Evolutionary conservation across 2,113 vertebrate genomes (phyloP).

Genomic region (Rhabdomys dilectus): DNA sequence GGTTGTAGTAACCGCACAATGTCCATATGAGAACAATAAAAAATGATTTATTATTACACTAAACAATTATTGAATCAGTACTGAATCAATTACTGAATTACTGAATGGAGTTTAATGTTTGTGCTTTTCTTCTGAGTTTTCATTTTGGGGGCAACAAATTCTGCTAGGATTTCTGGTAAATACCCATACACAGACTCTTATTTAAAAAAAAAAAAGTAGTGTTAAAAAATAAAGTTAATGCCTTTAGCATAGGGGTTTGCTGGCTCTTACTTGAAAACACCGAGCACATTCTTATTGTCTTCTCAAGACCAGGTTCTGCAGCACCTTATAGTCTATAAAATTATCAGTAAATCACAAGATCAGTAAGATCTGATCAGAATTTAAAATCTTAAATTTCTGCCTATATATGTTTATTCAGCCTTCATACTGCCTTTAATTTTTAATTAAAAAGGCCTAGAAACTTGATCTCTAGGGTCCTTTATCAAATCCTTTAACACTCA

Average conservation of each 20-base stretch:
- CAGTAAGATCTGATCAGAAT: conserved; percentile 25
- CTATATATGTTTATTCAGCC: conserved; percentile 15
- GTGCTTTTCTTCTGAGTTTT: conserved; percentile 16
- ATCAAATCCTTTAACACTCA: conserved; percentile 54
- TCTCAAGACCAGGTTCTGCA: not conserved
- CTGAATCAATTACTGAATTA: too few species aligned
- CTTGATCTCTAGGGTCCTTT: not conserved
- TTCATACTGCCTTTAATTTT: conserved; percentile 38
- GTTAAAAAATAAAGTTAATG: conserved; percentile 40
- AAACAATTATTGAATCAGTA: not conserved
- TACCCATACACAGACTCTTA: not conserved
- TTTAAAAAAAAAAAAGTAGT: not conserved
- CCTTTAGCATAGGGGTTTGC: not conserved
- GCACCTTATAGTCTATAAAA: not conserved
- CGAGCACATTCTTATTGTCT: not conserved
- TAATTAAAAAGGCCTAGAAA: not conserved
- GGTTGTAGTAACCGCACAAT: not conserved
- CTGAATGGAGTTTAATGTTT: not conserved
- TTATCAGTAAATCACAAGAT: conserved; percentile 32
- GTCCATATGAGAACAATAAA: not conserved
- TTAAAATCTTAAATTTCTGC: conserved; percentile 53
- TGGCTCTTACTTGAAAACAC: conserved; percentile 32
- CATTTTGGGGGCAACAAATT: conserved; percentile 28
- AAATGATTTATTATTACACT: not conserved
- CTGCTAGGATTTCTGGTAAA: conserved; percentile 25